Base-by-base conservation (phyloP, 1,140 invertebrate genomes). In the Saxidomus purpurata region DNA sequence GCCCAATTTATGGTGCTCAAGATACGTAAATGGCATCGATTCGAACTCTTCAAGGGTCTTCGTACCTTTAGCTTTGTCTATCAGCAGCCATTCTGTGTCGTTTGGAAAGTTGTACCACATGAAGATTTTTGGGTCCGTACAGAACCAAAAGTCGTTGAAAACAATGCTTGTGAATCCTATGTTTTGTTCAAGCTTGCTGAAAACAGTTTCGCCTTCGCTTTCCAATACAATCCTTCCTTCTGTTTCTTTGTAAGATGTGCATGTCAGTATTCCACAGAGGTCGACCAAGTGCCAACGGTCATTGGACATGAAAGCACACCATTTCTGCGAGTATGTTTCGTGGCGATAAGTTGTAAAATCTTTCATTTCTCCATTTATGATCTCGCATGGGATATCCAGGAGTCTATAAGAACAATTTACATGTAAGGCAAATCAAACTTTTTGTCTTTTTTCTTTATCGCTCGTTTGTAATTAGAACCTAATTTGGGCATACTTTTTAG, bases 141-240 rank as follows among this genome's bases (percentile, higher is more conserved):
- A 67, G 34, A 67, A 67, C 61, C 61, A 67, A 36, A 67, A 67
- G 13, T 67, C 61, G n/a, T 31, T 34, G 25, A 67, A 67, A 31
- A 19, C n/a, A 67, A 34, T 22, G 34, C 28, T 6, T 36, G 2
- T 28, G 25, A 31, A 3, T 2, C 61, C 61, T 36, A 31, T 11
- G 9, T 4, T 31, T 13, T 28, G 25, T 11, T 28, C 25, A 9
- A 15, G 6, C 34, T 11, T 22, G 9, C n/a, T 11, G 9, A 9
- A 6, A 67, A 13, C 34, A 6, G 8, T 28, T 67, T 25, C 6
- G n/a, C 55, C 25, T 6, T 61, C 55, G n/a, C 22, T 25, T 25
- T 61, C 55, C 4, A 61, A 6, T 25, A 19, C 22, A 61, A 6
- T 25, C 6, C 55, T 25, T 6, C 55, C 55, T n/a, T 61, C 6